Evolutionary conservation across 2,888 invertebrate genomes (phyloP).

Genomic region (Ormyrus rosae): DNA sequence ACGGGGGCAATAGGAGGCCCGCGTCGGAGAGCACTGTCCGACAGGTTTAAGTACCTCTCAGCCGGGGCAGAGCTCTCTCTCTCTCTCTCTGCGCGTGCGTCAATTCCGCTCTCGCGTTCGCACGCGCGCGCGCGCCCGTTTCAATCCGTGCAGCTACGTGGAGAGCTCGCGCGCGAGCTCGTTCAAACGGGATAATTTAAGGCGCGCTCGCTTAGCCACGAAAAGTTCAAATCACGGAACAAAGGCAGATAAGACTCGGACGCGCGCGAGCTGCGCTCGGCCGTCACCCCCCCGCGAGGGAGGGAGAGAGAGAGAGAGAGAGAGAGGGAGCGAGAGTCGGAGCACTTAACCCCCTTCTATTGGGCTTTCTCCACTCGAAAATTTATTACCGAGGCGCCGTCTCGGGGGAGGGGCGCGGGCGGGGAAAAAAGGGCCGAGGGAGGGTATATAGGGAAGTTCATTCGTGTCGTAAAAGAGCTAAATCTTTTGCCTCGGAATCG

Average conservation of each 20-base stretch:
- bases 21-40: background rate
- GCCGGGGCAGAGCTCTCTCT: too few relatives aligned
- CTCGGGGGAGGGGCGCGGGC: background rate
- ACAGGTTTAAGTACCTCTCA: slow-evolving; percentile 34
- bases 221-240: slow-evolving; percentile 53
- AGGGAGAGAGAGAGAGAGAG: too few relatives aligned
- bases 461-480: slow-evolving; percentile 53
- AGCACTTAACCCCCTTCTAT: slow-evolving; percentile 53
- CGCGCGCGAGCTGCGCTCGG: background rate
- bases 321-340: background rate
- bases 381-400: slow-evolving; percentile 48
- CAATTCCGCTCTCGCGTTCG: background rate
- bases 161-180: background rate
- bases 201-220: slow-evolving; percentile 5
- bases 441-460: slow-evolving; percentile 28
- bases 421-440: slow-evolving; percentile 3
- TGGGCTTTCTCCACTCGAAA: slow-evolving; percentile 48
- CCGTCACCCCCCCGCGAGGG: too few relatives aligned
- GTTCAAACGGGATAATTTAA: slow-evolving; percentile 54
- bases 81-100: background rate
- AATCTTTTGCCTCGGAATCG: slow-evolving; percentile 50
- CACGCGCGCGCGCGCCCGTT: background rate
- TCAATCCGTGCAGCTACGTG: slow-evolving; percentile 1
- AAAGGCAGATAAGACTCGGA: slow-evolving; percentile 51
- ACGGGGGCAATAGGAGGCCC: too few relatives aligned